phyloP scores from a whole-genome alignment of 2,888 invertebrate genomes.

The Crepidodera aurea region DNA sequence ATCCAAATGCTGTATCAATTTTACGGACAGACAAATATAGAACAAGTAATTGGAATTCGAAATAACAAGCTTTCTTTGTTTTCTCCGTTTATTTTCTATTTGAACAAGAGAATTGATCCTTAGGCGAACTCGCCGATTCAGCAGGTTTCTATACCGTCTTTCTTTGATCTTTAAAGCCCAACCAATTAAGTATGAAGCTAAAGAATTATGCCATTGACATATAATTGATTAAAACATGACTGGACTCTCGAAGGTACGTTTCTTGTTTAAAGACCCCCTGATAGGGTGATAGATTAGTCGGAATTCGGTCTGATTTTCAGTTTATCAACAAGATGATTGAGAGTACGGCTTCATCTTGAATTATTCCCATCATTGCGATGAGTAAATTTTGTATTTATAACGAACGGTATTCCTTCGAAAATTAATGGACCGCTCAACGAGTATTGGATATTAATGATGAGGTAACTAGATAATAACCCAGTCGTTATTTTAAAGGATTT shows the following conservation, averaged over 20 bases:
- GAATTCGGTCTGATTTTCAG: slow-evolving; percentile 21
- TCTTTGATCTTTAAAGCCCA: slow-evolving; percentile 53
- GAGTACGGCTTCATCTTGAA: neutral
- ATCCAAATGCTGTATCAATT: slow-evolving; percentile 32
- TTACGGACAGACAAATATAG: slow-evolving; percentile 36
- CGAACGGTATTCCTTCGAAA: neutral
- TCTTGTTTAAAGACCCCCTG: slow-evolving; percentile 34
- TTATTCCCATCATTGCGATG: slow-evolving; percentile 8
- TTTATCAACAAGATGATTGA: slow-evolving; percentile 8
- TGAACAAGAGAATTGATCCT: slow-evolving; percentile 48
- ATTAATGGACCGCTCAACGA: neutral
- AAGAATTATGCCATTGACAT: slow-evolving; percentile 51
- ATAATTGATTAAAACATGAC: slow-evolving; percentile 55
- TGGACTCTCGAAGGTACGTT: slow-evolving; percentile 39
- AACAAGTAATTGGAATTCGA: slow-evolving; percentile 52
- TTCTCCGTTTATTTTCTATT: slow-evolving; percentile 47
- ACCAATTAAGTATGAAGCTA: slow-evolving; percentile 47
- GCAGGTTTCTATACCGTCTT: slow-evolving; percentile 44
- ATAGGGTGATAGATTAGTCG: slow-evolving; percentile 24
- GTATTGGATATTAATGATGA: no score
- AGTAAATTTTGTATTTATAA: neutral
- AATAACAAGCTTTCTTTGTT: slow-evolving; percentile 53
- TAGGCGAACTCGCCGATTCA: slow-evolving; percentile 48
- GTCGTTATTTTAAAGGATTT: no score
- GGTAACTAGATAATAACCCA: no score